Base-by-base conservation (phyloP, 2,888 invertebrate genomes). In the Athalia rosae region DNA sequence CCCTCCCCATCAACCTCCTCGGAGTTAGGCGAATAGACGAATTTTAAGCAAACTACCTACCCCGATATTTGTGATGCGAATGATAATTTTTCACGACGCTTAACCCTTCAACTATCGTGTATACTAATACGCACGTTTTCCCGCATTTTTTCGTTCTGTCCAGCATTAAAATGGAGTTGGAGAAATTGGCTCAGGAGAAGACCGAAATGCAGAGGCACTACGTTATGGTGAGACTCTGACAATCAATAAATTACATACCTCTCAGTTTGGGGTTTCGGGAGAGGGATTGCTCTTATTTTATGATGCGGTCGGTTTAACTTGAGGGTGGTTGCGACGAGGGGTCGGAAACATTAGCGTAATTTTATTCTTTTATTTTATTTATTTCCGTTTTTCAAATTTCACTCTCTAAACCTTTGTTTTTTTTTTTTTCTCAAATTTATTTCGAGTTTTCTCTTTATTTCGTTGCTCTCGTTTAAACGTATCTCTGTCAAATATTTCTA, bases 181-280 rank as follows among this genome's bases (percentile, higher is more conserved):
- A 98, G 91, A 98, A 98, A 91, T 91, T 98, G 90, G 96, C 96
- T 80, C 95, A 95, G 90, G 98, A 98, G 91, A 98, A 98, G 92
- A 98, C 97, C 84, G 97, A 98, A 93, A 97, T 98, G 95, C 98
- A 98, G 91, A 93, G 98, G 90, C 97, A 98, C 93, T 98, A 97
- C 92, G 97, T 98, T 85, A 97, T 98, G 97, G 97, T 97, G 92
- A 94, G 93, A 91, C 58, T 41, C 71, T 71, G 71, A 56, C 56
- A 71, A 58, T 58, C 56, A 71, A 71, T 71, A 71, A 56, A 58
- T 58, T 58, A 71, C 45, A 58, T 71, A 45, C 5, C 5, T 71
- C 45, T 13, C 11, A n/a, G 4, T 61, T 61, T 7, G 4, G 4
- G 8, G 13, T 8, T 3, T n/a, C 61, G 61, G 11, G 61, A 8